Evolutionary conservation across 1,140 invertebrate species (phyloP).

Genomic region (Drosophila seguyi): DNA sequence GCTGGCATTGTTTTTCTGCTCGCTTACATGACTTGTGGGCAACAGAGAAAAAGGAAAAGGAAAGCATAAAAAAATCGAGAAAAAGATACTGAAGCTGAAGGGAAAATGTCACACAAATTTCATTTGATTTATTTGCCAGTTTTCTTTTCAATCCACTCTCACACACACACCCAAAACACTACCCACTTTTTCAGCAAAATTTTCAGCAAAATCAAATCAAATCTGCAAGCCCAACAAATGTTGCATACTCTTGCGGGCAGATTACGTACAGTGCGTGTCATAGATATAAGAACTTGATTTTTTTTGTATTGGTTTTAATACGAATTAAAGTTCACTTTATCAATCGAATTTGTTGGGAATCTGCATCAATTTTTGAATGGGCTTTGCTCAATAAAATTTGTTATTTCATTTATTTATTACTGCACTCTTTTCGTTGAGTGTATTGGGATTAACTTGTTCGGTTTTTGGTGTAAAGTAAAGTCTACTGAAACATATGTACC

Average conservation of each 20-base stretch:
- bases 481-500: background rate
- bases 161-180: no score
- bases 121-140: constrained; percentile 81
- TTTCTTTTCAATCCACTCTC: constrained; percentile 59
- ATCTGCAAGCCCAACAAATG: constrained; percentile 23
- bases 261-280: constrained; percentile 20
- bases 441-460: background rate
- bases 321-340: background rate
- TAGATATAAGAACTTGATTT: background rate
- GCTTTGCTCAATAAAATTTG: background rate
- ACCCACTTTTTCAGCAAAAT: constrained; percentile 18
- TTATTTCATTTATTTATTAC: background rate
- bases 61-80: background rate
- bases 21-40: constrained; percentile 37
- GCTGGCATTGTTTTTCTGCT: constrained; percentile 44
- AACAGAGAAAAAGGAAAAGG: background rate
- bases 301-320: background rate
- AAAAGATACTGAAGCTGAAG: constrained; percentile 1
- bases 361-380: background rate
- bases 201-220: constrained; percentile 43
- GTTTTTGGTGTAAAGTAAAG: background rate
- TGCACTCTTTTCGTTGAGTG: background rate
- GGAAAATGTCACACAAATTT: constrained; percentile 73
- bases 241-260: constrained; percentile 20
- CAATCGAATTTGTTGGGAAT: background rate